Percentiles rank a stretch among this genome's conserved stretches.
phyloP scores from a whole-genome alignment of 2,888 invertebrate species.

The Eupithecia dodoneata region DNA sequence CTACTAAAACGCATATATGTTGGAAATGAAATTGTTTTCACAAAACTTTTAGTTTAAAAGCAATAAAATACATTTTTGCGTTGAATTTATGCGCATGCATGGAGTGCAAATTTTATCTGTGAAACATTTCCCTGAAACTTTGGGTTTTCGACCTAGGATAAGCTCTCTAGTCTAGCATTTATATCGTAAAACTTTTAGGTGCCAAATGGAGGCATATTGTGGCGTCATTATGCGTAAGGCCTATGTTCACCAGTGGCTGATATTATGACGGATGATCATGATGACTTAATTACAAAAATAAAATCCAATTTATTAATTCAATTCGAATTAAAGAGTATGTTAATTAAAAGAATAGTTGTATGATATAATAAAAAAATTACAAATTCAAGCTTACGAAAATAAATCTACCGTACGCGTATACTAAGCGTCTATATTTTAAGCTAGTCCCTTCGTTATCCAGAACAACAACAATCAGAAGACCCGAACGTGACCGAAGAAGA shows the following conservation, averaged over 20 bases:
- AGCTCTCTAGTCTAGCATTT: not conserved
- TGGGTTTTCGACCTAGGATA: not conserved
- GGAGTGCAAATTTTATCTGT: not conserved
- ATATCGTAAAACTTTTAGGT: not conserved
- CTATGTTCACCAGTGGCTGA: not conserved
- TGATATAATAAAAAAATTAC: too few relatives aligned
- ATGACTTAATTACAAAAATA: too few relatives aligned
- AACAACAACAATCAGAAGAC: not conserved
- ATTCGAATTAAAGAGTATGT: too few relatives aligned
- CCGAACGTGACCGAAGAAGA: constrained; percentile 3
- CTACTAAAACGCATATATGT: constrained; percentile 1
- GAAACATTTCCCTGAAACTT: constrained; percentile 6
- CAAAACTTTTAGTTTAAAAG: constrained; percentile 15
- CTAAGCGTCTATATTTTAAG: not conserved
- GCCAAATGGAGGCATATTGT: not conserved
- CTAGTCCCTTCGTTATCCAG: not conserved
- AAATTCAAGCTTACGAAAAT: too few relatives aligned
- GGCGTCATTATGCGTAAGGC: not conserved
- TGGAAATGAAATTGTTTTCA: constrained; percentile 15
- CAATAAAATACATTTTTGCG: constrained; percentile 6
- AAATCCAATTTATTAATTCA: too few relatives aligned
- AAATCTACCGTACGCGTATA: too few relatives aligned
- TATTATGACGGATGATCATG: too few relatives aligned
- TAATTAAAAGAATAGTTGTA: too few relatives aligned
- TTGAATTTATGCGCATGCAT: constrained; percentile 1